A percentile compares a stretch with the other conserved stretches of the same genome.
phyloP scores from a whole-genome alignment of 2,113 vertebrate species.

The Mobula hypostoma region DNA sequence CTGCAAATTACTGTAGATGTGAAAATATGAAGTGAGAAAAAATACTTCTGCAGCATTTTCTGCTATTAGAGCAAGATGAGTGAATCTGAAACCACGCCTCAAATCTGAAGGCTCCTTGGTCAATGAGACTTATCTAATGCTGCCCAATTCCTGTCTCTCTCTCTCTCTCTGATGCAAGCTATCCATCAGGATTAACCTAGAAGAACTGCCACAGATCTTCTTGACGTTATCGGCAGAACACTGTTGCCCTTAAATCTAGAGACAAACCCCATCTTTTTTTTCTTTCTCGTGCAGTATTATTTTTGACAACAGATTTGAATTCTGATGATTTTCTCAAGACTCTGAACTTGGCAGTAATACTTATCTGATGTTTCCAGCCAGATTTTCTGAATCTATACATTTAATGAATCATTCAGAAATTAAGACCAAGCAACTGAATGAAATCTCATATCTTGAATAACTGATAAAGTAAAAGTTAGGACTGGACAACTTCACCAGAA shows the following conservation, averaged over 20 bases:
- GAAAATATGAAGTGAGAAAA: too few species aligned
- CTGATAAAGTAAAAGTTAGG: not conserved
- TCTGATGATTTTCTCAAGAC: not conserved
- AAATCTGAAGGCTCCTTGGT: too few species aligned
- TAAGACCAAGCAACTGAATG: not conserved
- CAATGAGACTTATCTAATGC: not conserved
- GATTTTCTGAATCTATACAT: not conserved
- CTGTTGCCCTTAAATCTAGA: not conserved
- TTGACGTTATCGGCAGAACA: not conserved
- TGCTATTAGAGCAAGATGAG: not conserved
- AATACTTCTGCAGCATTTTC: too few species aligned
- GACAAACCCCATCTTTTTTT: not conserved
- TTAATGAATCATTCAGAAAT: constrained; percentile 15
- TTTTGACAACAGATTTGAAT: not conserved
- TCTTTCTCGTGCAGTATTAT: too few species aligned
- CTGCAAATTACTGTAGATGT: too few species aligned
- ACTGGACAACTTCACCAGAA: not conserved
- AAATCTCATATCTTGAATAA: too few species aligned
- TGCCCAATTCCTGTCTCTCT: not conserved
- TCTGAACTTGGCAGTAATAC: not conserved
- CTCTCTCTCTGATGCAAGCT: not conserved
- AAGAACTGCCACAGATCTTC: not conserved
- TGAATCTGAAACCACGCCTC: too few species aligned
- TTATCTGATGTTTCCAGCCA: not conserved
- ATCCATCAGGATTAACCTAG: too few species aligned